Evolutionary conservation across 2,888 invertebrate species (phyloP).

Genomic region (Dromius quadrimaculatus): DNA sequence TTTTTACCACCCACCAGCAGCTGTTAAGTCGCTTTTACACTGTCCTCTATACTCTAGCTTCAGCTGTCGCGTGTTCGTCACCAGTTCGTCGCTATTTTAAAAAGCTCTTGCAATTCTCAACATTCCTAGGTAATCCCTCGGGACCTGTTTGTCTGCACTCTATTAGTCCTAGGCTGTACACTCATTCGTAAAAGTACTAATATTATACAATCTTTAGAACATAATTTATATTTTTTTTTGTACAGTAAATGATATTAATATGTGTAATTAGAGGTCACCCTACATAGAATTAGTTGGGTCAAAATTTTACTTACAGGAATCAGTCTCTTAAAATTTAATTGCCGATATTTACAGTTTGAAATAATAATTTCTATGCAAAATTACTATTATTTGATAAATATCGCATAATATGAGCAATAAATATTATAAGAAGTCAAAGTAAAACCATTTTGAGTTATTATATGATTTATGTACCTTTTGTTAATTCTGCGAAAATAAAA

Average conservation of each 20-base stretch:
- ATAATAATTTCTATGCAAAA: too few species aligned
- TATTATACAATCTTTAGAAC: too few species aligned
- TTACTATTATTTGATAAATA: background rate
- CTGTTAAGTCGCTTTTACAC: constrained; percentile 38
- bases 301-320: background rate
- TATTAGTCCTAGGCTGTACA: constrained; percentile 55
- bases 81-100: constrained; percentile 57
- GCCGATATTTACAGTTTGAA: too few species aligned
- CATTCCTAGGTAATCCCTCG: constrained; percentile 60
- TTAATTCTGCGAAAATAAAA: background rate
- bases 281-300: background rate
- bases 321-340: background rate
- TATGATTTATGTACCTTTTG: background rate
- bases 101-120: constrained; percentile 56
- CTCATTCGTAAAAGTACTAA: background rate
- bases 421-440: background rate
- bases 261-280: too few species aligned
- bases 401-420: background rate
- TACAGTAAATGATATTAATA: too few species aligned
- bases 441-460: background rate
- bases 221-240: too few species aligned
- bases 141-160: constrained; percentile 60
- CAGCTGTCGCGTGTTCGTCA: constrained; percentile 48
- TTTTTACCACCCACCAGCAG: constrained; percentile 28
- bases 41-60: background rate